phyloP scores from a whole-genome alignment of 2,888 invertebrate species.

The Habroteleia sp. region DNA sequence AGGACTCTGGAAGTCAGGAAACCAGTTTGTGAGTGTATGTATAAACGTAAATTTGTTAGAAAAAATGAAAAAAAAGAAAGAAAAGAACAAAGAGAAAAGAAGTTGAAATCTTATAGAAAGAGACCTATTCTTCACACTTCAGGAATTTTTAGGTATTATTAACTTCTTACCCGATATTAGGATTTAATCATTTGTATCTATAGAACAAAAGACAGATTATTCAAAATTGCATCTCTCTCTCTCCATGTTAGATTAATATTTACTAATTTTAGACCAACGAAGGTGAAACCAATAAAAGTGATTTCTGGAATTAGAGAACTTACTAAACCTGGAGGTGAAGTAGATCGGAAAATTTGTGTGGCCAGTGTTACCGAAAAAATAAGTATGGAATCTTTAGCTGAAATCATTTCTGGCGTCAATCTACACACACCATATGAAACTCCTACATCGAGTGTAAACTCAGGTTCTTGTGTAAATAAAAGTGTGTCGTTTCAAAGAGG shows the following conservation, averaged over 20 bases:
- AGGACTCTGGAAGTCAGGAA: constrained; percentile 66
- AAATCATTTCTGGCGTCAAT: constrained; percentile 66
- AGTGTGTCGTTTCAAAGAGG: too few species aligned
- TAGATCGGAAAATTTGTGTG: constrained; percentile 47
- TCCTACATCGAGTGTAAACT: constrained; percentile 66
- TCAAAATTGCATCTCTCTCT: background rate
- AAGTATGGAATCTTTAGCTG: constrained; percentile 61
- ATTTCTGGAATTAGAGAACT: constrained; percentile 2
- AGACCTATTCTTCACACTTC: background rate
- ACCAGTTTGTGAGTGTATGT: constrained; percentile 76
- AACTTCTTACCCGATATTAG: too few species aligned
- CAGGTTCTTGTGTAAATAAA: constrained; percentile 60
- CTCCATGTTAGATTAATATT: too few species aligned
- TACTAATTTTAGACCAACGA: background rate
- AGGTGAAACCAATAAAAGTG: background rate
- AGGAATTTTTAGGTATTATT: background rate
- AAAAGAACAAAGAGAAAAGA: constrained; percentile 61
- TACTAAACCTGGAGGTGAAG: background rate
- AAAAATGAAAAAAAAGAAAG: constrained; percentile 67
- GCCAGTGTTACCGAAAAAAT: constrained; percentile 68
- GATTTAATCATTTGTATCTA: too few species aligned
- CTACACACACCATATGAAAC: constrained; percentile 71
- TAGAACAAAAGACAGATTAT: too few species aligned
- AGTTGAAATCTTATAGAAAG: constrained; percentile 6
- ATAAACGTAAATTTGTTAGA: constrained; percentile 73